Conservation (phyloP, 92 coral and sea anemone species). For the Phenganax marumi region DNA sequence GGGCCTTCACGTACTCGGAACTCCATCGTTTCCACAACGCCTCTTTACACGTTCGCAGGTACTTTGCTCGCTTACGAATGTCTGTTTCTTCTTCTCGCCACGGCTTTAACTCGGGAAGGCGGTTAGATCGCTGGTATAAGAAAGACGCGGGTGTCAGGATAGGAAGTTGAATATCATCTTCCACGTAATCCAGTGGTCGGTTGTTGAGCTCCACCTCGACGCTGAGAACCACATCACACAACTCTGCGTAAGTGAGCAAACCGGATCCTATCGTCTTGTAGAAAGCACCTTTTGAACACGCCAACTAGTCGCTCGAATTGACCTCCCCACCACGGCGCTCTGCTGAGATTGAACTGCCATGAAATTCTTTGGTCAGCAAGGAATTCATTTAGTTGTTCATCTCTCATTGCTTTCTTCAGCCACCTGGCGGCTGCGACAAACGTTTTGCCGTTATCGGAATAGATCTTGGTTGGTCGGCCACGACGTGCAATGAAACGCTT, state of each 20-base stretch:
- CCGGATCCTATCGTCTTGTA: conserved; percentile 5
- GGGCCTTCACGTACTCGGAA: background rate
- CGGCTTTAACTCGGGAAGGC: background rate
- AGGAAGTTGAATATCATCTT: background rate
- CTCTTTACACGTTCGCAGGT: background rate
- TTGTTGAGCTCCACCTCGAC: background rate
- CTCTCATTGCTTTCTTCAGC: conserved; percentile 1
- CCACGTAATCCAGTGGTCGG: background rate
- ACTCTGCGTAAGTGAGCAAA: background rate
- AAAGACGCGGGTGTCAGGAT: background rate
- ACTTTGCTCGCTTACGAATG: background rate
- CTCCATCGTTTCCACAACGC: conserved; percentile 2
- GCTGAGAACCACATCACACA: background rate
- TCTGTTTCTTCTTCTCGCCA: background rate
- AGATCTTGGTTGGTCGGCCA: conserved; percentile 4
- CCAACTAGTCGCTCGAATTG: conserved; percentile 7
- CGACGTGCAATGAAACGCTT: conserved; percentile 13
- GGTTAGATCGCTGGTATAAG: background rate
- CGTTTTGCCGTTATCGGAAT: conserved; percentile 14
- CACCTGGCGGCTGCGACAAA: conserved; percentile 8
- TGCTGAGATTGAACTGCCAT: conserved; percentile 11
- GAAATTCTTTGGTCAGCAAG: background rate
- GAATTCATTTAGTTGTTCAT: background rate
- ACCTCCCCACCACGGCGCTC: conserved; percentile 19
- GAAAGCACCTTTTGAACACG: background rate